Evolutionary conservation across 2,888 invertebrate genomes (phyloP), one percentile per base, ranked within the genome.

Genomic region (Gnatocerus cornutus): DNA sequence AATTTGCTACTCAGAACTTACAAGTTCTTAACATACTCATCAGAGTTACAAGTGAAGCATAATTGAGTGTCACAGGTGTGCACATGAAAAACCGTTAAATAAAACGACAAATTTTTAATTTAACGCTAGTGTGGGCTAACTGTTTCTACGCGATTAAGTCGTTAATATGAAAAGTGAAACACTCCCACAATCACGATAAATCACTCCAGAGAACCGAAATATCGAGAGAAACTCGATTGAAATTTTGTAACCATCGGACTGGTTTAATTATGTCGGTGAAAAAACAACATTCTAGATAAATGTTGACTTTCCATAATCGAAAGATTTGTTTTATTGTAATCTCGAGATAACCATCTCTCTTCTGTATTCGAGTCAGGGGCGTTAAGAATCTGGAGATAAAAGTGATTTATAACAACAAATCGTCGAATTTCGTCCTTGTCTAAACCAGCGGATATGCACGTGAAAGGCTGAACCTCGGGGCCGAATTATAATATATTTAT

Each of bases 381-480:
- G 55, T 55, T 6, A 30, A 52, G 52, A 13, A 52, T 27, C 27
- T 33, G n/a, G 50, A 39, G 55, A 55, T 55, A 39, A 37, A n/a
- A 21, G 10, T 39, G 55, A 55, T 55, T 55, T 55, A 52, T 55
- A 52, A 8, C 29, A 10, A 29, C 30, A 46, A 13, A 14, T 13
- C 8, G 5, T 43, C 56, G 27, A 56, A 56, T 39, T 39, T 8
- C 37, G 56, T 41, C 43, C 43, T 56, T 30, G 10, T 4, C 21
- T 21, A 4, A 1, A 21, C 21, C 4, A 21, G 4, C 56, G 56
- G 56, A 56, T 56, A 56, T 56, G 56, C 56, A 21, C 21, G 56
- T 56, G 56, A 56, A 56, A 56, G 56, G 56, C 21, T 21, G 4
- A 4, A 55, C 55, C 55, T 55, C 55, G 55, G 55, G 37, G 55